A percentile compares a stretch with the other conserved stretches of the same genome.
phyloP scores from a whole-genome alignment of 2,888 invertebrate species.

The Hemaris fuciformis region DNA sequence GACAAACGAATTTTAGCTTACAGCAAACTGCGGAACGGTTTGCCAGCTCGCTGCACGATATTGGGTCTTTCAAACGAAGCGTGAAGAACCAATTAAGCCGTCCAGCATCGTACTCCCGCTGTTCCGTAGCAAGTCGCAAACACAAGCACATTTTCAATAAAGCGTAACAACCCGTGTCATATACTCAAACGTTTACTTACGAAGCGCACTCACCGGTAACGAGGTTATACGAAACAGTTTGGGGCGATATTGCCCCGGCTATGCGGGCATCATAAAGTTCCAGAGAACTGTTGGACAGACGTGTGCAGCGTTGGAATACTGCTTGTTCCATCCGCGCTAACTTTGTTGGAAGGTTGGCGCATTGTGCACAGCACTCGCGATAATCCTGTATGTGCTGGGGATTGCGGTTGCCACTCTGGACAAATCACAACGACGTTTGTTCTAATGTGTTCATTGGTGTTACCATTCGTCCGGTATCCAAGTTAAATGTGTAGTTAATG shows the following conservation, averaged over 20 bases:
- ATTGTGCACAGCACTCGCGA: constrained; percentile 22
- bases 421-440: neutral
- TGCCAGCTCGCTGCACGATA: neutral
- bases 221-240: constrained; percentile 73
- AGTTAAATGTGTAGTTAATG: too few species aligned
- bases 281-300: constrained; percentile 61
- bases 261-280: constrained; percentile 76
- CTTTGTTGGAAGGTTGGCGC: constrained; percentile 47
- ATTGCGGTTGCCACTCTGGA: neutral
- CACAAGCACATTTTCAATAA: constrained; percentile 57
- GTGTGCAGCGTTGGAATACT: constrained; percentile 63
- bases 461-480: too few species aligned
- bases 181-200: constrained; percentile 69
- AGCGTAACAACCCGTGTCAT: constrained; percentile 63
- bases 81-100: neutral
- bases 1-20: too few species aligned
- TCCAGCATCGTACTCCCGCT: neutral
- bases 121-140: neutral
- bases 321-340: constrained; percentile 53
- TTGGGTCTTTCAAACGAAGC: neutral
- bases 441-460: neutral
- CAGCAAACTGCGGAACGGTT: too few species aligned
- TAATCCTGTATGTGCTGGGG: neutral
- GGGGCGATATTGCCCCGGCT: constrained; percentile 67
- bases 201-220: constrained; percentile 64